phyloP scores from a whole-genome alignment of 2,888 invertebrate genomes.

The Eristalis arbustorum region DNA sequence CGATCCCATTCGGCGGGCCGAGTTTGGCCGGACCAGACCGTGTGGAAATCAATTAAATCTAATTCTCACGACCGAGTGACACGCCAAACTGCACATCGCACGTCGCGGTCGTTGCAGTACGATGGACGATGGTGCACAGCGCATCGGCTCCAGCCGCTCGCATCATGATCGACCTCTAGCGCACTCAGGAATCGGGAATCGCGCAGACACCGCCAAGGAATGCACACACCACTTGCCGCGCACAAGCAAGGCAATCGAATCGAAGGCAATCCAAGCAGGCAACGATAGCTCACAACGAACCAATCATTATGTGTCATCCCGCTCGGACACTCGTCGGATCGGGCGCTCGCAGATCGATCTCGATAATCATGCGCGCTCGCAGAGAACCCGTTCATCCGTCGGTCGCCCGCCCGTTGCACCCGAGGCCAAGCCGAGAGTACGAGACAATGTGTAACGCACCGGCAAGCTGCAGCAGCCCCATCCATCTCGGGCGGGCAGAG shows the following conservation, averaged over 20 bases:
- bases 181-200: constrained; percentile 62
- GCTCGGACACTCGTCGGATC: constrained; percentile 48
- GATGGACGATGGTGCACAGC: constrained; percentile 14
- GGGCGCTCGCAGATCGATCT: constrained; percentile 52
- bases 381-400: constrained; percentile 60
- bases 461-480: constrained; percentile 18
- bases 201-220: constrained; percentile 33
- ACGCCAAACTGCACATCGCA: constrained; percentile 70
- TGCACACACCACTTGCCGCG: neutral
- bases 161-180: constrained; percentile 70
- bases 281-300: constrained; percentile 64
- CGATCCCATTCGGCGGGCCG: constrained; percentile 73
- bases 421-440: constrained; percentile 44
- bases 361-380: constrained; percentile 63
- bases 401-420: too few relatives aligned
- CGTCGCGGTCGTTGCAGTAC: constrained; percentile 39
- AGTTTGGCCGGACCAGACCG: constrained; percentile 72
- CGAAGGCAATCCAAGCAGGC: constrained; percentile 30
- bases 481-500: constrained; percentile 18
- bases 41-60: constrained; percentile 80
- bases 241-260: constrained; percentile 58
- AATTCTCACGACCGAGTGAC: constrained; percentile 78
- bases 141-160: constrained; percentile 31
- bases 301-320: constrained; percentile 70
- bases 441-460: constrained; percentile 67